Evolutionary conservation across 2,797 vertebrate species (phyloP), one percentile per base, ranked within the genome.

Genomic region (Tadarida brasiliensis): DNA sequence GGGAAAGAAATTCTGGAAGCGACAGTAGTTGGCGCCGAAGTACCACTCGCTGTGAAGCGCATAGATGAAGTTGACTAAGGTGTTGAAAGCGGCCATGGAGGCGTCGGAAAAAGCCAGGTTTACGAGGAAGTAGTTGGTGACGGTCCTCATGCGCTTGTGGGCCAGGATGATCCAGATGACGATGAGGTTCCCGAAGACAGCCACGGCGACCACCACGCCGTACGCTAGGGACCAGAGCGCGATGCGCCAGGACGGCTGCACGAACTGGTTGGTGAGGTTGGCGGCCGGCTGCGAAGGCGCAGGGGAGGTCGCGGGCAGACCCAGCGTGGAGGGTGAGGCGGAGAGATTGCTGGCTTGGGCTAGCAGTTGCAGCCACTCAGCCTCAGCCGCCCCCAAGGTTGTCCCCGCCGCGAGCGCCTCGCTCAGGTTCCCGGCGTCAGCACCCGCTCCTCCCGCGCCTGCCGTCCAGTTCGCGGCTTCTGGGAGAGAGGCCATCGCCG

Each of bases 1-100:
- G 0, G 99, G 99, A 97, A 99, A 99, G 98, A 99, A 99, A 99
- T 99, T 99, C 98, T 99, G 99, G 97, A 99, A 99, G 96, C 98
- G 99, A 97, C 99, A 99, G 98, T 99, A 99, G 68, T 98, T 98
- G 49, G 99, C 99, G 22, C 99, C 99, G 78, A 99, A 99, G 98
- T 99, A 99, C 99, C 99, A 99, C 92, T 99, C 99, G 0, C 99
- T 99, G 93, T 99, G 99, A 19, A 99, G 98, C 0, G 99, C 99
- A 12, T 99, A 99, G 94, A 99, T 98, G 98, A 99, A 99, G 97
- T 99, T 99, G 98, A 99, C 98, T 65, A 99, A 98, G 6, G 99
- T 99, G 98, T 99, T 99, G 98, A 99, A 99, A 10, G 99, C 99
- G 3, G 99, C 99, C 99, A 99, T 99, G 5, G 99, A 99, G 4